phyloP scores from a whole-genome alignment of 2,113 vertebrate species.

The Hippocampus mohnikei region DNA sequence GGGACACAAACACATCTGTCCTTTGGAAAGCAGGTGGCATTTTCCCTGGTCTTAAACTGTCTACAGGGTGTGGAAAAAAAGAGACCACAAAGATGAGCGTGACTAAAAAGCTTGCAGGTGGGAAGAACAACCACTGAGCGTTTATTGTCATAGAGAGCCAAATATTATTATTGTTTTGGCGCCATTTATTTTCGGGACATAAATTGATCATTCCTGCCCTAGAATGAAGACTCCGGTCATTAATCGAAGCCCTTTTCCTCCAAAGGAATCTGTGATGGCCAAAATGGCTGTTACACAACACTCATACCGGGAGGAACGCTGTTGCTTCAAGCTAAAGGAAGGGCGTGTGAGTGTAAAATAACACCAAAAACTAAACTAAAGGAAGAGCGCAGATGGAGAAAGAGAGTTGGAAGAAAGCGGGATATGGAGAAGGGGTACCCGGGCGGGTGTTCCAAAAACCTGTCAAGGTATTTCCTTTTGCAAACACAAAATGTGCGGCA shows the following conservation, averaged over 20 bases:
- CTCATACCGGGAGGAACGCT: conserved; percentile 20
- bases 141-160: conserved; percentile 1
- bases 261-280: conserved; percentile 32
- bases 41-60: conserved; percentile 48
- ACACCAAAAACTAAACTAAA: conserved; percentile 59
- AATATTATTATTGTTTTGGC: neutral
- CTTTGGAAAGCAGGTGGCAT: conserved; percentile 23
- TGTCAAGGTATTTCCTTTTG: conserved; percentile 72
- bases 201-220: conserved; percentile 7
- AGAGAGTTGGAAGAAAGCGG: conserved; percentile 46
- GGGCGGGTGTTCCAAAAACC: conserved; percentile 60
- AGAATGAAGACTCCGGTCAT: conserved; percentile 29
- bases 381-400: conserved; percentile 50
- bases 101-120: conserved; percentile 19
- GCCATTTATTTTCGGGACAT: conserved; percentile 1
- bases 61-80: conserved; percentile 45
- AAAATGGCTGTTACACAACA: conserved; percentile 42
- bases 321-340: conserved; percentile 53
- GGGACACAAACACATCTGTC: conserved; percentile 43
- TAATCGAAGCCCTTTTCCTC: conserved; percentile 7
- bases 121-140: conserved; percentile 11
- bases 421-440: conserved; percentile 37
- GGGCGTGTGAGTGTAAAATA: conserved; percentile 66
- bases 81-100: conserved; percentile 3
- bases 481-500: conserved; percentile 57